These are phyloP conservation scores for Apodemus sylvaticus DNA, from an alignment of 2,113 vertebrate species.

Conservation along the genomic window DNA sequence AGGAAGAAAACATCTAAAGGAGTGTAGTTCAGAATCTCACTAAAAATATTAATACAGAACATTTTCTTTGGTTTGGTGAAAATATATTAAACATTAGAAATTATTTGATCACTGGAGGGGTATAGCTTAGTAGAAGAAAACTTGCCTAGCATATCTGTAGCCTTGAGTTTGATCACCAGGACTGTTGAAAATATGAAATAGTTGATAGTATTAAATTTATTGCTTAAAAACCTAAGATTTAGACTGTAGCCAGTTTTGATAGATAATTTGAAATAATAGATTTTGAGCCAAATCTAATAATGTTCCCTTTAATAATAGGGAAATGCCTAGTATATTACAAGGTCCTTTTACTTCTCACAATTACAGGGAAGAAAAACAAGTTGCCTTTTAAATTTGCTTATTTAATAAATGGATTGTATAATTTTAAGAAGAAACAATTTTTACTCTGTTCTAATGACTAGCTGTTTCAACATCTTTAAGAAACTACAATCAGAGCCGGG, in stretches of 20 bases:
- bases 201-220: conserved; percentile 8
- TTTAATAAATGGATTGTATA: conserved; percentile 21
- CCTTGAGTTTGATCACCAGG: neutral
- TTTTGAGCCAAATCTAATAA: conserved; percentile 52
- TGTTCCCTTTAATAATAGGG: neutral
- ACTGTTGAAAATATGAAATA: conserved; percentile 10
- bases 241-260: conserved; percentile 34
- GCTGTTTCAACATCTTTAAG: conserved; percentile 40
- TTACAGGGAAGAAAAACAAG: neutral
- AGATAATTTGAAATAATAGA: conserved; percentile 11
- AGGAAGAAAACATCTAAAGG: neutral
- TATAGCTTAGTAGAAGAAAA: neutral
- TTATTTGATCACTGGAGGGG: neutral
- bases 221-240: conserved; percentile 42
- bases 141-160: neutral
- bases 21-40: neutral
- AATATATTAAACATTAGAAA: neutral
- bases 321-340: conserved; percentile 31
- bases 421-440: conserved; percentile 53
- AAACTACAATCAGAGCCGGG: conserved; percentile 13
- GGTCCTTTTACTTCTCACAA: conserved; percentile 61
- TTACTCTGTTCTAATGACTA: conserved; percentile 40
- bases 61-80: conserved; percentile 27
- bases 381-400: conserved; percentile 51
- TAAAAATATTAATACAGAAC: conserved; percentile 8